phyloP scores from a whole-genome alignment of 2,888 invertebrate species.

The Ophion ventricosus region DNA sequence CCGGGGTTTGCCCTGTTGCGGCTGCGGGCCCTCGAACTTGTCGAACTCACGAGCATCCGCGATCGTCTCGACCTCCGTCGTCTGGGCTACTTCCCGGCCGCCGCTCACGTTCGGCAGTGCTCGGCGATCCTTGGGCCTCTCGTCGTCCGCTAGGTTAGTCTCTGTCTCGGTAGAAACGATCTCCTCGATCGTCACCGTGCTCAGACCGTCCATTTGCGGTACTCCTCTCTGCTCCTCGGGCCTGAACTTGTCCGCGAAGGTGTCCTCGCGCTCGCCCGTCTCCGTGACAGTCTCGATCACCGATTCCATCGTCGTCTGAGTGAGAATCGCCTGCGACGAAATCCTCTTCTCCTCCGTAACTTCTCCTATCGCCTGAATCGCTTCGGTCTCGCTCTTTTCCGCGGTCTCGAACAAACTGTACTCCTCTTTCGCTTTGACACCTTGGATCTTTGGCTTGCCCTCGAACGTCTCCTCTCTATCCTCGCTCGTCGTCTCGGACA shows the following conservation, averaged over 20 bases:
- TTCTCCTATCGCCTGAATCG: slow-evolving; percentile 74
- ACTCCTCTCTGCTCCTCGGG: slow-evolving; percentile 75
- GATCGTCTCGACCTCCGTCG: slow-evolving; percentile 78
- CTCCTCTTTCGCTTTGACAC: slow-evolving; percentile 66
- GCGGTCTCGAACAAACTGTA: slow-evolving; percentile 74
- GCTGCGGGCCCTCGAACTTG: slow-evolving; percentile 67
- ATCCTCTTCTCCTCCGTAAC: slow-evolving; percentile 71
- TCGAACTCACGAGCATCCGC: slow-evolving; percentile 72
- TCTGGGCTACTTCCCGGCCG: slow-evolving; percentile 81
- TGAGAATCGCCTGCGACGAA: slow-evolving; percentile 73
- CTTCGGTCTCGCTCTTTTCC: slow-evolving; percentile 73
- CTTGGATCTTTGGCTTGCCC: slow-evolving; percentile 50
- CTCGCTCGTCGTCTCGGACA: slow-evolving; percentile 80
- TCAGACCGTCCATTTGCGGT: slow-evolving; percentile 73
- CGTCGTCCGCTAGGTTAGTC: slow-evolving; percentile 66
- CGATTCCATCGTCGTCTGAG: slow-evolving; percentile 73
- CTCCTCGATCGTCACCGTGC: slow-evolving; percentile 75
- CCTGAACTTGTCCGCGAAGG: slow-evolving; percentile 73
- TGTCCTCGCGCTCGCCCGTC: slow-evolving; percentile 81
- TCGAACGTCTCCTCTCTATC: slow-evolving; percentile 80
- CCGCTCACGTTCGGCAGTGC: slow-evolving; percentile 77
- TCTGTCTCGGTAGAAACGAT: slow-evolving; percentile 76
- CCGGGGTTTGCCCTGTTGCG: slow-evolving; percentile 72
- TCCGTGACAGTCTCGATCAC: slow-evolving; percentile 76
- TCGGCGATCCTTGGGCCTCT: slow-evolving; percentile 73